A percentile compares a stretch with the other conserved stretches of the same genome.
Evolutionary conservation across 2,888 invertebrate species (phyloP).

Genomic region (Geotrupes spiniger): DNA sequence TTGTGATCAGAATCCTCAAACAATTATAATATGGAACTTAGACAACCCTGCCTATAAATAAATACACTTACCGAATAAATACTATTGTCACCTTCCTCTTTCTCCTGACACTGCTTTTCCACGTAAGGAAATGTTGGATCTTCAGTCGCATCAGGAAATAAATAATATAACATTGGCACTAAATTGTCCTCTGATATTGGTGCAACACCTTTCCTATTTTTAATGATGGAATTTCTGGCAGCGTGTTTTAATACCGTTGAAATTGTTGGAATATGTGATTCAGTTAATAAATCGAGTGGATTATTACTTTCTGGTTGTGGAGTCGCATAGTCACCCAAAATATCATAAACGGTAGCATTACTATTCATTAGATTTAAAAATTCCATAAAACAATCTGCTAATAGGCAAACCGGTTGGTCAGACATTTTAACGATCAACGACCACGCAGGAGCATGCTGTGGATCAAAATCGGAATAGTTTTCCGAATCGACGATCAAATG

Average conservation of each 20-base stretch:
- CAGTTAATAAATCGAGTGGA: slow-evolving; percentile 71
- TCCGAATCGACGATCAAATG: slow-evolving; percentile 85
- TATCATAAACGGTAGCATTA: slow-evolving; percentile 51
- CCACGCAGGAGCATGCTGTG: slow-evolving; percentile 79
- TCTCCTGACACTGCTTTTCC: slow-evolving; percentile 39
- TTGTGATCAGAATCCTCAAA: too few relatives aligned
- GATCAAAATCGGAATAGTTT: slow-evolving; percentile 84
- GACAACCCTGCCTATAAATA: too few relatives aligned
- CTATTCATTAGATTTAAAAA: slow-evolving; percentile 65
- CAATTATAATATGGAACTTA: too few relatives aligned
- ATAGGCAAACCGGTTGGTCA: slow-evolving; percentile 69
- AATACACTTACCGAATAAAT: neutral
- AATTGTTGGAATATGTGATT: slow-evolving; percentile 69
- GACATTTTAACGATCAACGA: slow-evolving; percentile 64
- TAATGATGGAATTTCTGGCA: slow-evolving; percentile 51
- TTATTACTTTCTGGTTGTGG: slow-evolving; percentile 49
- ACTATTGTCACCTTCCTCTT: neutral
- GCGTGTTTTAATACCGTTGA: slow-evolving; percentile 58
- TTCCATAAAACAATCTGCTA: slow-evolving; percentile 72
- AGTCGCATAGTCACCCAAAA: slow-evolving; percentile 55
- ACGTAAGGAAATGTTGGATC: slow-evolving; percentile 58
- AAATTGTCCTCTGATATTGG: slow-evolving; percentile 76
- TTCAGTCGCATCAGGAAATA: slow-evolving; percentile 85
- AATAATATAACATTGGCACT: slow-evolving; percentile 73
- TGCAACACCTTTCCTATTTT: slow-evolving; percentile 59